Evolutionary conservation across 2,888 invertebrate species (phyloP), one percentile per base, ranked within the genome.

Genomic region (Liodrosophila aerea): DNA sequence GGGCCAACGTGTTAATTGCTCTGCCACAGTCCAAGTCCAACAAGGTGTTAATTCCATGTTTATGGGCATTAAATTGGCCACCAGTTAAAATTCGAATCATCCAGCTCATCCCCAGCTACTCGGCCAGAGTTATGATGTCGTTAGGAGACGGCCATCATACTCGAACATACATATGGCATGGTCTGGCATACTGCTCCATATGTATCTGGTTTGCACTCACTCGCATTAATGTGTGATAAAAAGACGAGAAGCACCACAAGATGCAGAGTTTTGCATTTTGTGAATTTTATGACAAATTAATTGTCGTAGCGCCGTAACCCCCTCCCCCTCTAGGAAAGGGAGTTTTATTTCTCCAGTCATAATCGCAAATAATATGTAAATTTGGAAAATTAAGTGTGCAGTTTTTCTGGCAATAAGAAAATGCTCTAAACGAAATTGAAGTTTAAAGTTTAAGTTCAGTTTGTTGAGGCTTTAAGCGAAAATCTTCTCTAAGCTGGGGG

Each of bases 21-120:
- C 81, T 67, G 63, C 49, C 44, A 34, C 54, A 54, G 50, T 47
- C 45, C 63, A 69, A 64, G 22, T 22, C 70, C 65, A 73, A 76
- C 82, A 88, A 86, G 83, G 82, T 87, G 87, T 76, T 87, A 85
- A 87, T 86, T 73, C 63, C 68, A 71, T 45, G 47, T 85, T 85
- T 83, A 82, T 85, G 85, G 68, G 64, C 80, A 73, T 75, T 75
- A 68, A 82, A 82, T 73, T 65, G 71, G 66, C 64, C 66, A 68
- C 63, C 75, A 62, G 69, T 68, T 77, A 57, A 66, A 82, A 68
- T 67, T 63, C 57, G 47, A 61, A 67, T 44, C 36, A 34, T 22
- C 40, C 33, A 27, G 18, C 13, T 16, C 36, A 13, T 33, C 47
- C 30, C 33, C 16, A 34, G 33, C 29, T 49, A 43, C 51, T 5